Conservation (phyloP, 2,797 vertebrate genomes). For the Antennarius maculatus region DNA sequence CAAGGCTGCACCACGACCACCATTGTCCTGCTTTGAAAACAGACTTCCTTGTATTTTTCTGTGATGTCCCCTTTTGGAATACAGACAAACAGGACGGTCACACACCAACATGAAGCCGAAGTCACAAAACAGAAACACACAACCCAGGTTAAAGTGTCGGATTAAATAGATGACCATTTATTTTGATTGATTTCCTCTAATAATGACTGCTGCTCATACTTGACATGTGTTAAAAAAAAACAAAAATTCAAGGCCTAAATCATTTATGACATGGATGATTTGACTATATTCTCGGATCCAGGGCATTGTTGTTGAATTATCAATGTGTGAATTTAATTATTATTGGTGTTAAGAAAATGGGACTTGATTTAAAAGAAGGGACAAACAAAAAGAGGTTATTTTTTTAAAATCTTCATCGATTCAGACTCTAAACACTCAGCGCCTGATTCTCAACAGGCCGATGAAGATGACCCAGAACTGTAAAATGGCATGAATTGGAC, state of each 20-base stretch:
- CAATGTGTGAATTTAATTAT: not conserved
- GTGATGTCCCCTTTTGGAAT: conserved; percentile 26
- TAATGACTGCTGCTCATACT: too few species aligned
- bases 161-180: not conserved
- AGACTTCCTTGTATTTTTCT: conserved; percentile 37
- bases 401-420: too few species aligned
- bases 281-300: too few species aligned
- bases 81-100: conserved; percentile 26
- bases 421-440: too few species aligned
- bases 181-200: too few species aligned
- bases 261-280: too few species aligned
- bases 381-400: too few species aligned
- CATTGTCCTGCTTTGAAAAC: conserved; percentile 51
- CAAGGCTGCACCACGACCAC: conserved; percentile 58
- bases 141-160: conserved; percentile 8
- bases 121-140: not conserved
- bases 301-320: not conserved
- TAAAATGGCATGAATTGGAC: not conserved
- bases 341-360: not conserved
- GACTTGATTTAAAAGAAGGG: too few species aligned
- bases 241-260: too few species aligned
- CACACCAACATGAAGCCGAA: not conserved
- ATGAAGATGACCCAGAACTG: not conserved
- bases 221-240: too few species aligned
- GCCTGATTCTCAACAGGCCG: too few species aligned